Base-by-base conservation (phyloP, 2,888 invertebrate species). In the Anthophora plumipes region DNA sequence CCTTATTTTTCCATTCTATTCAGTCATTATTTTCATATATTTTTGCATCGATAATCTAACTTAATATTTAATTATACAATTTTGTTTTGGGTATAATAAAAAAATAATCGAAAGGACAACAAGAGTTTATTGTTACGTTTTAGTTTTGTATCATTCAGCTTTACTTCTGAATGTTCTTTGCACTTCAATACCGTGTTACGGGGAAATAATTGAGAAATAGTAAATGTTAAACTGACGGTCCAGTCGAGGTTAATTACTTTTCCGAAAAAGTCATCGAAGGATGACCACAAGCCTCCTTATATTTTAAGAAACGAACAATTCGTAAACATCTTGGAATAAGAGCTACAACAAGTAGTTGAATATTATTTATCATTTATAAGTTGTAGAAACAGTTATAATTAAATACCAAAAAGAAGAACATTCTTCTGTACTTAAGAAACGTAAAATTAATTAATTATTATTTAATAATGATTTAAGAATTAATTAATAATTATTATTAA, bases 171-270 rank as follows among this genome's bases (percentile, higher is more conserved):
- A 37, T 17, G 7, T 69, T 41, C 22, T 54, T n/a, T 22, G 37
- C 57, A 54, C 17, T 48, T 46, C 43, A 61, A 39, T 22, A 20
- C 22, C 46, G 25, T 14, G 54, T 55, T 54, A 37, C 43, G 46
- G 61, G n/a, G 52, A n/a, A 69, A 25, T 22, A 14, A 54, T 60
- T 52, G 37, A 68, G 68, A 55, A 73, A 43, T n/a, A 41, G 54
- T 43, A 61, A 14, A 54, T 43, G 60, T 68, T 54, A 69, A 69
- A n/a, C 46, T 46, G 75, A 61, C 75, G n/a, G 61, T 61, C 61
- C 11, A 61, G 39, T 22, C 54, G 57, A 59, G 31, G 73, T 50
- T 73, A 41, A 73, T 73, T 59, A 66, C 57, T 73, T 73, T 66
- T 50, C 57, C 50, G 20, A 66, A 73, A 72, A 73, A 66, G 14